Percentiles rank a stretch among this genome's conserved stretches.
Conservation (phyloP, 2,888 invertebrate genomes). For the Orthonychiurus folsomi region DNA sequence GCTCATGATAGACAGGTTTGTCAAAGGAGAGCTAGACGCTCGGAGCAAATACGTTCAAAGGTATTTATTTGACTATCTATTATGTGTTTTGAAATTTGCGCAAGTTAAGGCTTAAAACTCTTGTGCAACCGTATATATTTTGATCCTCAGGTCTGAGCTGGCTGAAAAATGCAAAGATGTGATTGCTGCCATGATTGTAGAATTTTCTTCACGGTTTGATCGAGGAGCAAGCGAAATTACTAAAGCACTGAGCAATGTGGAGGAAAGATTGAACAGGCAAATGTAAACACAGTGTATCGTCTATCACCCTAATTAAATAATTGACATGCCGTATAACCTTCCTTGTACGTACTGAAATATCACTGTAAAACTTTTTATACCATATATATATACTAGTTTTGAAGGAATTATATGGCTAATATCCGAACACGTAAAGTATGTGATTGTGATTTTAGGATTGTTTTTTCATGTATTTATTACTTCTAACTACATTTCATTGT, state of each 20-base stretch:
- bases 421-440: no score
- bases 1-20: slow-evolving; percentile 32
- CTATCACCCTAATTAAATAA: no score
- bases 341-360: no score
- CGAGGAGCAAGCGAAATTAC: slow-evolving; percentile 23
- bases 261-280: slow-evolving; percentile 17
- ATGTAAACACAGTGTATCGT: neutral
- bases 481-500: no score
- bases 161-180: slow-evolving; percentile 37
- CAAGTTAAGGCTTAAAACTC: neutral
- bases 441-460: no score
- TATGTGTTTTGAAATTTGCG: no score
- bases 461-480: no score
- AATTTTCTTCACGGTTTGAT: slow-evolving; percentile 38
- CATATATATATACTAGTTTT: no score
- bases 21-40: slow-evolving; percentile 28
- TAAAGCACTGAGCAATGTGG: slow-evolving; percentile 24
- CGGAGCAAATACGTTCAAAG: slow-evolving; percentile 19
- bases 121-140: no score
- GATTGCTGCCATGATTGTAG: slow-evolving; percentile 36
- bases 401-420: no score
- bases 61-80: slow-evolving; percentile 6
- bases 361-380: no score
- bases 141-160: slow-evolving; percentile 29
- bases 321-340: no score